A percentile compares a stretch with the other conserved stretches of the same genome.
Evolutionary conservation across 2,797 vertebrate species (phyloP).

Genomic region (Nyctibius grandis): DNA sequence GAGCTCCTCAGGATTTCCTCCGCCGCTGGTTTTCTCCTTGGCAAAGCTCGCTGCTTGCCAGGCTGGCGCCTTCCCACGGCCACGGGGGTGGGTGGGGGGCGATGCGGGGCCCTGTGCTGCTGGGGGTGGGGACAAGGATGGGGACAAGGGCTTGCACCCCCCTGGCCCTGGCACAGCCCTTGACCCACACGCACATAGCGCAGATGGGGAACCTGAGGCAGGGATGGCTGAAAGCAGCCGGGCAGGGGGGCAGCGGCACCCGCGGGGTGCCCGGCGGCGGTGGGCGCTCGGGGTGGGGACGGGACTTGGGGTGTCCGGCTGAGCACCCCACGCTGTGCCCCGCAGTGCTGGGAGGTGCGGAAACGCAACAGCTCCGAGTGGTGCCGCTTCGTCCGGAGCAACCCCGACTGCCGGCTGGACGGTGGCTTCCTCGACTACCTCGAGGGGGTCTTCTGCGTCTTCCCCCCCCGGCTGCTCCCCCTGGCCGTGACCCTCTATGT

Average conservation of each 20-base stretch:
- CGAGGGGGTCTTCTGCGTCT: slow-evolving; percentile 81
- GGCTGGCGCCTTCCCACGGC: neutral
- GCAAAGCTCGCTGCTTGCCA: neutral
- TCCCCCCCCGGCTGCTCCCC: slow-evolving; percentile 79
- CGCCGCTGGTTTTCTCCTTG: neutral
- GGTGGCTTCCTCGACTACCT: slow-evolving; percentile 89
- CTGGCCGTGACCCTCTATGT: slow-evolving; percentile 87
- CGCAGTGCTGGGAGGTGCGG: slow-evolving; percentile 86
- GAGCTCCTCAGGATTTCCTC: neutral
- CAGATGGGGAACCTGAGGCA: neutral
- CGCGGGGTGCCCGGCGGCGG: fast-evolving
- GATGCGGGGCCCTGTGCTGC: neutral
- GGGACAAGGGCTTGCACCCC: too few relatives aligned
- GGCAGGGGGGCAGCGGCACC: neutral
- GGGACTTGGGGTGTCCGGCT: fast-evolving
- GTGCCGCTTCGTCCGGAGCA: slow-evolving; percentile 84
- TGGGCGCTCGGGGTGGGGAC: fast-evolving
- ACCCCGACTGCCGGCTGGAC: slow-evolving; percentile 80
- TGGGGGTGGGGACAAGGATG: neutral
- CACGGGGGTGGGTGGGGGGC: neutral
- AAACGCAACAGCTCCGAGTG: slow-evolving; percentile 75
- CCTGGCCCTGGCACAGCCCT: neutral
- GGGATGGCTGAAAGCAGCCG: too few relatives aligned
- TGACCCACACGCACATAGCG: too few relatives aligned
- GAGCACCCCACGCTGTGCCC: fast-evolving